Evolutionary conservation across 1,140 invertebrate species (phyloP).

Genomic region (Leptoteleia sp.): DNA sequence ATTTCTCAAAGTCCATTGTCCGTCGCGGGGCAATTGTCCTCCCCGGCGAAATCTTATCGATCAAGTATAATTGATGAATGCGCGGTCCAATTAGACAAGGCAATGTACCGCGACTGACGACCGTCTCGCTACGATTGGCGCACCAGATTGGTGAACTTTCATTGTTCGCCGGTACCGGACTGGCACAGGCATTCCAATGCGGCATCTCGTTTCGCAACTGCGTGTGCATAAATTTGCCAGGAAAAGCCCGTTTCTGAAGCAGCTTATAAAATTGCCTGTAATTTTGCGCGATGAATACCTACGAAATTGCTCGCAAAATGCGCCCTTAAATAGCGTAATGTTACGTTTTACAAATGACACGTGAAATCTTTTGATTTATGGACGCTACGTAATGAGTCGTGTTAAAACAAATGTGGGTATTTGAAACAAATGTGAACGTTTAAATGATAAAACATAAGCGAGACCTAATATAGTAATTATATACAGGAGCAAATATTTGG

Average conservation of each 20-base stretch:
- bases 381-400: too few species aligned
- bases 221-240: constrained; percentile 40
- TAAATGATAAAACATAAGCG: too few species aligned
- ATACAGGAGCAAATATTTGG: too few species aligned
- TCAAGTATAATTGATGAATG: constrained; percentile 52
- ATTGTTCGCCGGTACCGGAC: constrained; percentile 48
- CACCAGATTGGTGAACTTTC: constrained; percentile 61
- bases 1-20: constrained; percentile 60
- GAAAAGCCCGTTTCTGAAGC: constrained; percentile 22
- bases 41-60: constrained; percentile 41
- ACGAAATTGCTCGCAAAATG: too few species aligned
- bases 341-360: too few species aligned
- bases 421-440: too few species aligned
- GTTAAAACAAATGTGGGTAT: too few species aligned
- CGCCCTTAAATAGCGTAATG: too few species aligned
- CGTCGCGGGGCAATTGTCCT: constrained; percentile 39
- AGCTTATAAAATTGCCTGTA: too few species aligned
- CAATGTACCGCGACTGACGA: constrained; percentile 41
- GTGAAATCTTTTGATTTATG: too few species aligned
- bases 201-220: constrained; percentile 59
- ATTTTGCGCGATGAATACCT: too few species aligned
- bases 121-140: constrained; percentile 31
- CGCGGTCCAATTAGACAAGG: constrained; percentile 54
- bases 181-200: constrained; percentile 35
- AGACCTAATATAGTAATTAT: too few species aligned